Evolutionary conservation across 64 coral and sea anemone species (phyloP).

Genomic region (Stylophora pistillata): DNA sequence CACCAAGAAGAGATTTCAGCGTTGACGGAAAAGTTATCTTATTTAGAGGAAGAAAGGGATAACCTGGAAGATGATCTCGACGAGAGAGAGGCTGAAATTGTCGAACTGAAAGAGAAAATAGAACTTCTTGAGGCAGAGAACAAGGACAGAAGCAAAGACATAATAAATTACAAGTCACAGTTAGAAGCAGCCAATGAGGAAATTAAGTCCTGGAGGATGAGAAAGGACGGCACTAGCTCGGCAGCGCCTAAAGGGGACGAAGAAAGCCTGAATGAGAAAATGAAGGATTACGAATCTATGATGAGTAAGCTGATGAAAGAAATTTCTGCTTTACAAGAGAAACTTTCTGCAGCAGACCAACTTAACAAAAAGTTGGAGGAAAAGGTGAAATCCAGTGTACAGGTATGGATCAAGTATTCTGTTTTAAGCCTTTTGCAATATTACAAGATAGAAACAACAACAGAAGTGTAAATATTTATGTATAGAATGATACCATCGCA

Average conservation of each 20-base stretch:
- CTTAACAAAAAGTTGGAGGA: constrained; percentile 34
- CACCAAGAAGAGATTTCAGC: background rate
- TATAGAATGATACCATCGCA: too few relatives aligned
- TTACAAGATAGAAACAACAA: background rate
- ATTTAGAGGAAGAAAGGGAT: constrained; percentile 7
- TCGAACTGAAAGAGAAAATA: constrained; percentile 59
- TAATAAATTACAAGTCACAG: constrained; percentile 1
- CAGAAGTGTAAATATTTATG: too few relatives aligned
- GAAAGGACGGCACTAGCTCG: background rate
- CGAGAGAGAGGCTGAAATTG: constrained; percentile 53
- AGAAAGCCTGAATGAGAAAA: background rate
- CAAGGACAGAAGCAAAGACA: background rate
- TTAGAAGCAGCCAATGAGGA: constrained; percentile 14
- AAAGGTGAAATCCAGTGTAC: constrained; percentile 1
- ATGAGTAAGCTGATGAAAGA: constrained; percentile 23
- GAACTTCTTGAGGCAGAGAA: constrained; percentile 42
- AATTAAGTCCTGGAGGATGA: background rate
- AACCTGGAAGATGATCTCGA: constrained; percentile 60
- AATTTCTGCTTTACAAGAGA: background rate
- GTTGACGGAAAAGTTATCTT: background rate
- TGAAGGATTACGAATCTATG: constrained; percentile 14
- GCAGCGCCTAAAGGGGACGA: background rate
- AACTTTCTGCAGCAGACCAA: constrained; percentile 6
- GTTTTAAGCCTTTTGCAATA: background rate
- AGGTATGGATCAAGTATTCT: background rate